Conservation (phyloP, 2,888 invertebrate species). For the Thera obeliscata region DNA sequence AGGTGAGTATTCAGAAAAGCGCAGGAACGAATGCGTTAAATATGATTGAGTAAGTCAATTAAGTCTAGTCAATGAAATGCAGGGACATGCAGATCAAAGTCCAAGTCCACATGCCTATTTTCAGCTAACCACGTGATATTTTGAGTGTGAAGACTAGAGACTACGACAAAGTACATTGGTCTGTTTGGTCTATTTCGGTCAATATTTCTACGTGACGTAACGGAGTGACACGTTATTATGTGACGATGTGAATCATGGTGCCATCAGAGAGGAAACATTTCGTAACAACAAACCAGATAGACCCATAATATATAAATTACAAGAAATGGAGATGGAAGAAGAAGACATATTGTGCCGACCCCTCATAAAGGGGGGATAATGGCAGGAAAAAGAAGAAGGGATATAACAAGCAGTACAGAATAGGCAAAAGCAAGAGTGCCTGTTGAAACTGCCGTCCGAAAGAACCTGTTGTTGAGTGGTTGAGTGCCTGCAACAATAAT, state of each 20-base stretch:
- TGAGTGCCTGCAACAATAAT: not conserved
- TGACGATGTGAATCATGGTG: not conserved
- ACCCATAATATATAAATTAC: too few relatives aligned
- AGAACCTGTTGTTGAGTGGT: not conserved
- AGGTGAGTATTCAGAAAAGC: too few relatives aligned
- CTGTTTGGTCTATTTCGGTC: conserved; percentile 15
- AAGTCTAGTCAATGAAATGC: too few relatives aligned
- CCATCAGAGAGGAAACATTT: not conserved
- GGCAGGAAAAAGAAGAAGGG: too few relatives aligned
- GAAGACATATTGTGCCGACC: too few relatives aligned
- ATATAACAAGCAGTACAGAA: too few relatives aligned
- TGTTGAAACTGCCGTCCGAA: not conserved
- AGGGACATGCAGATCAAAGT: not conserved
- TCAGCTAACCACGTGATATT: conserved; percentile 17
- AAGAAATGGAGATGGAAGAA: too few relatives aligned
- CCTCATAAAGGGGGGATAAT: too few relatives aligned
- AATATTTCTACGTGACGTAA: conserved; percentile 7
- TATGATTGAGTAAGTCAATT: too few relatives aligned
- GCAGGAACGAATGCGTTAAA: too few relatives aligned
- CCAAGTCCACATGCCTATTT: conserved; percentile 11
- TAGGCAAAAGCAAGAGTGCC: not conserved
- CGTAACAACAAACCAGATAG: conserved; percentile 5
- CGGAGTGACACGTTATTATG: not conserved
- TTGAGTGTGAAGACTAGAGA: conserved; percentile 9
- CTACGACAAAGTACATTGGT: not conserved